Evolutionary conservation across 2,888 invertebrate genomes (phyloP).

Genomic region (Tortricodes alternella): DNA sequence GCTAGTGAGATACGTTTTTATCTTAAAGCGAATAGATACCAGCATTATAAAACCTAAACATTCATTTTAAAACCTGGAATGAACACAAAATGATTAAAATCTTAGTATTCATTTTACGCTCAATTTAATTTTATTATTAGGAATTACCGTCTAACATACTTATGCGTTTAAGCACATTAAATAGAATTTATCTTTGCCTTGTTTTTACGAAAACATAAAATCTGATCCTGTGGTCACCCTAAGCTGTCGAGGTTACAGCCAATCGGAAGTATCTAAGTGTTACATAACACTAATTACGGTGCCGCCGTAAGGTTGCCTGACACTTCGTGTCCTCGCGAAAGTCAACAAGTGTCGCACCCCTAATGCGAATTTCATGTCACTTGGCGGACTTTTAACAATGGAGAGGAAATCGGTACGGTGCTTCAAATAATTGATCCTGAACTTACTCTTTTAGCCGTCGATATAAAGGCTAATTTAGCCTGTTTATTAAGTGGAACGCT

Average conservation of each 20-base stretch:
- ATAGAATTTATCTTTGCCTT: too few species aligned
- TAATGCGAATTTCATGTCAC: conserved; percentile 58
- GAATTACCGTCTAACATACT: too few species aligned
- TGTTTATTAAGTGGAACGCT: background rate
- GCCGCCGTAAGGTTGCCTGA: conserved; percentile 62
- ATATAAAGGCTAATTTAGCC: background rate
- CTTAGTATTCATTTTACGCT: too few species aligned
- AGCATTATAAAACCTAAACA: too few species aligned
- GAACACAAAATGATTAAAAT: too few species aligned
- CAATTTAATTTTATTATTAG: too few species aligned
- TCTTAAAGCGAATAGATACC: too few species aligned
- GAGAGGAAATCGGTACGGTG: conserved; percentile 21
- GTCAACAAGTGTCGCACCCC: conserved; percentile 36
- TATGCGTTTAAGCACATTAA: too few species aligned
- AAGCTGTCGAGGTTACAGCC: too few species aligned
- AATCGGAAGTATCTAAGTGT: conserved; percentile 70
- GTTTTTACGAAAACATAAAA: too few species aligned
- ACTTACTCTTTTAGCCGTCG: background rate
- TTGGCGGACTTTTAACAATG: conserved; percentile 18
- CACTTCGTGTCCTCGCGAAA: conserved; percentile 51
- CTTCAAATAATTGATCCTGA: conserved; percentile 2
- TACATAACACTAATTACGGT: conserved; percentile 69
- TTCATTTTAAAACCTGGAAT: too few species aligned
- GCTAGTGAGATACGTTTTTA: too few species aligned
- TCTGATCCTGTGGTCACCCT: conserved; percentile 46